Evolutionary conservation across 2,113 vertebrate genomes (phyloP), one percentile per base, ranked within the genome.

Genomic region (Rhegmatorhina hoffmannsi): DNA sequence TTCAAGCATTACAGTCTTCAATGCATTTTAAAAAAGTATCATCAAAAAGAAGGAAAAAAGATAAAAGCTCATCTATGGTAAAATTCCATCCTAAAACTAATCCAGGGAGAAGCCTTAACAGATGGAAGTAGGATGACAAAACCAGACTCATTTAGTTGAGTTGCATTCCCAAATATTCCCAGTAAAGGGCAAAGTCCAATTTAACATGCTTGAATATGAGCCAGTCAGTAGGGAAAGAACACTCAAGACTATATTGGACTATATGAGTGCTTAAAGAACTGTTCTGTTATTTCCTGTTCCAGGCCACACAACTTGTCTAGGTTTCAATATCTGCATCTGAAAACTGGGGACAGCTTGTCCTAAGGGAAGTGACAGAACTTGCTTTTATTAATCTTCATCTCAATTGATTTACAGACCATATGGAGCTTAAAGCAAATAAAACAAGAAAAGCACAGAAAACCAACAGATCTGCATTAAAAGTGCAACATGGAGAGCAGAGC

Each of bases 121-220:
- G 88, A 96, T 95, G 80, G 92, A 81, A 60, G 69, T 50, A 90
- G 86, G 89, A 95, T 44, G 74, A 74, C 10, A 85, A 83, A 95
- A 34, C 13, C 49, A 55, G 49, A 58, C 38, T 90, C 13, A 43
- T 58, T 50, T 76, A 67, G 29, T 13, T 63, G 43, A 50, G 58
- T 5, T 73, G 69, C 68, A 63, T 66, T 84, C 50, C 62, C 77
- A 78, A 66, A 69, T 87, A 84, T 64, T 87, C 18, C 73, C 53
- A 66, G 20, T 73, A 78, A 94, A 94, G 69, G 60, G 63, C 64
- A 64, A 68, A 83, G 25, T 72, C 43, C 53, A 40, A 43, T 81
- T 55, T 70, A 85, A 68, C 1, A 9, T 25, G 60, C 13, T 90
- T 78, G 47, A 77, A 87, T 83, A 86, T 4, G 21, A 95, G 70